Evolutionary conservation across 2,797 vertebrate genomes (phyloP).

Genomic region (Falco rusticolus): DNA sequence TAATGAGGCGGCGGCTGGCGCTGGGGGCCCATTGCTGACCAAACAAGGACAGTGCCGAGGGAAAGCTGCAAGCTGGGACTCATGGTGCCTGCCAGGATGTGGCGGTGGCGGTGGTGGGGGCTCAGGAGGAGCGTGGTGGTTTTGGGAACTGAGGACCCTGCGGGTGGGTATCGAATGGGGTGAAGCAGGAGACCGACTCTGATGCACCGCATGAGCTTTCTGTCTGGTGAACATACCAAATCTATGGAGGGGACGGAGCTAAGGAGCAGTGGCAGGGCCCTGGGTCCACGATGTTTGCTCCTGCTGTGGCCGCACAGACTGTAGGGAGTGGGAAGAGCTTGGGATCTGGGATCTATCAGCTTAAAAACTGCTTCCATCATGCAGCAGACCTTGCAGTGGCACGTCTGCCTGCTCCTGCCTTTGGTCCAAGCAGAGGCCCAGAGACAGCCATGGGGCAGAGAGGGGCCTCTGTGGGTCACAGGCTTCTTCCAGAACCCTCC

Average conservation of each 20-base stretch:
- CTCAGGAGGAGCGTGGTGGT: not conserved
- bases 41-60: not conserved
- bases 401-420: not conserved
- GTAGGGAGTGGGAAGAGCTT: not conserved
- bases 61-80: not conserved
- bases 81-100: not conserved
- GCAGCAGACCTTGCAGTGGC: not conserved
- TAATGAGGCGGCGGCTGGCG: accelerated
- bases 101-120: not conserved
- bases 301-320: not conserved
- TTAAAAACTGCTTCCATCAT: not conserved
- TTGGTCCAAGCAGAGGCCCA: too few relatives aligned
- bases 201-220: not conserved
- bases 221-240: not conserved
- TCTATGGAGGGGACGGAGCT: not conserved
- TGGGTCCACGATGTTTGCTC: accelerated
- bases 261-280: not conserved
- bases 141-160: not conserved
- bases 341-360: accelerated
- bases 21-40: not conserved
- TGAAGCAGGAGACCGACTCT: not conserved
- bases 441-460: not conserved
- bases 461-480: not conserved
- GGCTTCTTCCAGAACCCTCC: not conserved
- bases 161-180: accelerated